Evolutionary conservation across 2,888 invertebrate genomes (phyloP).

Genomic region (Sipha maydis): DNA sequence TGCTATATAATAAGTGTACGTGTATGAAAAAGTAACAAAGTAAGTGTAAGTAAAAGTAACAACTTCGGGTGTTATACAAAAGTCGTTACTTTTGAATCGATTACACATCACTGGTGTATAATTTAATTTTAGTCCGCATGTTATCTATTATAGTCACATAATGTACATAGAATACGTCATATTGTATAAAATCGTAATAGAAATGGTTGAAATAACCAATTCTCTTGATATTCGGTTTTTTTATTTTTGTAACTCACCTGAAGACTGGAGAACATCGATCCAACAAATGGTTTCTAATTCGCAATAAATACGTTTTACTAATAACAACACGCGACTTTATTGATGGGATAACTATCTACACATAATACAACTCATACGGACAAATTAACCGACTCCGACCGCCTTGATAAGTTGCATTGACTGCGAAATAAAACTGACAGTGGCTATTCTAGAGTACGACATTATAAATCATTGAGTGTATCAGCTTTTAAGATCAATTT

Average conservation of each 20-base stretch:
- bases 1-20: too few relatives aligned
- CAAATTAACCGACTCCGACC: conserved; percentile 48
- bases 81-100: too few relatives aligned
- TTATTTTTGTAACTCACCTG: background rate
- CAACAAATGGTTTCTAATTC: background rate
- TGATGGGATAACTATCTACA: conserved; percentile 19
- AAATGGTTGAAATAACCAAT: background rate
- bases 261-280: background rate
- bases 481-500: conserved; percentile 48
- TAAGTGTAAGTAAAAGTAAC: too few relatives aligned
- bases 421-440: conserved; percentile 31
- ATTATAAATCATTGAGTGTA: conserved; percentile 51
- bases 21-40: too few relatives aligned
- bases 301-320: background rate
- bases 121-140: too few relatives aligned
- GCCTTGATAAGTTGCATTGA: conserved; percentile 52
- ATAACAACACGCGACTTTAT: background rate
- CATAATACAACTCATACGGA: background rate
- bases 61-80: too few relatives aligned
- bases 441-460: conserved; percentile 26
- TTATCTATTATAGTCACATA: too few relatives aligned
- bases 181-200: too few relatives aligned
- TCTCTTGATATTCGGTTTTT: background rate
- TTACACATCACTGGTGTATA: too few relatives aligned
- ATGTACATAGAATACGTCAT: too few relatives aligned